Base-by-base conservation (phyloP, 1,140 invertebrate genomes). In the Copidosoma floridanum region DNA sequence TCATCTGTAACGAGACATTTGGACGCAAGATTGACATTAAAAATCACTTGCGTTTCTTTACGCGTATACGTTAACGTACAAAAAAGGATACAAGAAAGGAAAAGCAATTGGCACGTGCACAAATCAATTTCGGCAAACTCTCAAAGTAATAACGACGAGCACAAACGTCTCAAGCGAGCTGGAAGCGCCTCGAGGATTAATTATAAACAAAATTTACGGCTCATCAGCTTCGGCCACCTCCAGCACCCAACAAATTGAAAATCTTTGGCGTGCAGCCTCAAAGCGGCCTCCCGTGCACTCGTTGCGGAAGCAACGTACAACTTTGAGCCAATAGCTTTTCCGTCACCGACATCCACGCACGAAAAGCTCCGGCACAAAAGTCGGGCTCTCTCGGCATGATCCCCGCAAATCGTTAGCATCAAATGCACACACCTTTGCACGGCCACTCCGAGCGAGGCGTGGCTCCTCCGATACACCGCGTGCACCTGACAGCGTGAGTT, bases 231-330 rank as follows among this genome's bases (percentile, higher is more conserved):
- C 44, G 50, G 43, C 56, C n/a, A n/a, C n/a, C 29, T 44, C 50
- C 38, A 48, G 50, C n/a, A 35, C 37, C 10, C 18, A 57, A 50
- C 21, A 50, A 50, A 57, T 57, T 57, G 56, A 57, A 57, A 57
- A 50, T 48, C 24, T 37, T 20, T 14, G 16, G 40, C 23, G 43
- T 27, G 20, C 3, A 32, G 6, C n/a, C n/a, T n/a, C n/a, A 41
- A 11, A 23, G 20, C 18, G 10, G n/a, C 4, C 37, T 51, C n/a
- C 16, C 29, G 16, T 35, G 18, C 12, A n/a, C 46, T 7, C 46
- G 16, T 29, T n/a, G 14, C 20, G 21, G 24, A 14, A 18, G 32
- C 27, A 27, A 23, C n/a, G n/a, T n/a, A n/a, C n/a, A n/a, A n/a
- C n/a, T n/a, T n/a, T n/a, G n/a, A n/a, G n/a, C 32, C 14, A 8